These are phyloP conservation scores for Stichodactyla mertensii DNA, from an alignment of 64 coral and sea anemone genomes.

Conservation along the genomic window DNA sequence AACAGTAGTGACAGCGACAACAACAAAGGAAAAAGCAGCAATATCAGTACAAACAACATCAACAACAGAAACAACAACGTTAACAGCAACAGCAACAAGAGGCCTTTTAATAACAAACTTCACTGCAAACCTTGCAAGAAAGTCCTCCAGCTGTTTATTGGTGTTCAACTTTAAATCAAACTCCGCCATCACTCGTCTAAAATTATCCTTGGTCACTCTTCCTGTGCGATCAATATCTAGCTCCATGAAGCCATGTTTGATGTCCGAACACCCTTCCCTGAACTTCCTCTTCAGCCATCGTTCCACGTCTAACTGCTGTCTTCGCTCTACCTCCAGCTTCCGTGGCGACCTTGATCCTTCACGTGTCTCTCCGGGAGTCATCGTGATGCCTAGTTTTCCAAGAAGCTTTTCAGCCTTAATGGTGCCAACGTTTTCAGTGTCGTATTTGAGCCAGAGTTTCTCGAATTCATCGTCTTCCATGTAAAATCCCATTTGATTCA, in stretches of 20 bases:
- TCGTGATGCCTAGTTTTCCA: constrained; percentile 73
- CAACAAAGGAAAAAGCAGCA: too few relatives aligned
- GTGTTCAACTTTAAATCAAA: constrained; percentile 71
- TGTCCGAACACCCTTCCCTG: constrained; percentile 94
- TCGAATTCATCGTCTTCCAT: constrained; percentile 99
- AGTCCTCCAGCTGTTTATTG: constrained; percentile 88
- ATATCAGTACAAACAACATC: too few relatives aligned
- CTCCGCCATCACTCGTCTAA: constrained; percentile 73
- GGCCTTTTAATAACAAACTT: too few relatives aligned
- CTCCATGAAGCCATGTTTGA: constrained; percentile 97
- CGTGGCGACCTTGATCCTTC: constrained; percentile 29
- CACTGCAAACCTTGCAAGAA: constrained; percentile 64
- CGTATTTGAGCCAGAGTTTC: constrained; percentile 97
- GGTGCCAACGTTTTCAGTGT: constrained; percentile 88
- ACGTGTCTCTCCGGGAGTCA: constrained; percentile 38
- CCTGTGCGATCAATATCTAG: constrained; percentile 88
- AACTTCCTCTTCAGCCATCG: constrained; percentile 94
- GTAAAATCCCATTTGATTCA: constrained; percentile 91
- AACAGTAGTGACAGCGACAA: too few relatives aligned
- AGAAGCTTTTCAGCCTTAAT: constrained; percentile 82
- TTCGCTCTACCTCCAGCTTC: constrained; percentile 82
- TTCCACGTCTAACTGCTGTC: constrained; percentile 78
- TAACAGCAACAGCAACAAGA: too few relatives aligned
- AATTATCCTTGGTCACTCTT: constrained; percentile 59
- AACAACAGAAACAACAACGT: too few relatives aligned